Base-by-base conservation (phyloP, 1,140 invertebrate genomes). In the Zelostemma sp. region DNA sequence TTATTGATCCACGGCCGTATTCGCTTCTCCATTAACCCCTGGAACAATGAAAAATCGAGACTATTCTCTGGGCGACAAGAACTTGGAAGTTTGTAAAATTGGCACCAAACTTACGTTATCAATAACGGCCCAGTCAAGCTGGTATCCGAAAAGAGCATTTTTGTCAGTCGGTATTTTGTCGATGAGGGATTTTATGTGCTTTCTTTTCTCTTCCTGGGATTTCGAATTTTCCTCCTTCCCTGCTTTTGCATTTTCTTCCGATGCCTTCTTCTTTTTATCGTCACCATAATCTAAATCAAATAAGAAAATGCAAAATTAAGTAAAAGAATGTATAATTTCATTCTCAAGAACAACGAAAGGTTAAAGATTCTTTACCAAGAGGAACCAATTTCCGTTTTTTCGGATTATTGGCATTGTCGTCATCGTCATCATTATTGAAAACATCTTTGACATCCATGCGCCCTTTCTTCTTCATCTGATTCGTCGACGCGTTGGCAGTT, bases 1-100 rank as follows among this genome's bases (percentile, higher is more conserved):
- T 99, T 99, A 86, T 98, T 98, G 58, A 99, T 97, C 98, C 98
- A 99, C 46, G 97, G 97, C 73, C 96, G 91, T 83, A 99, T 98
- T 80, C 97, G 91, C 80, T 95, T 95, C 83, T 99, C 96, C 95
- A 99, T 98, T 70, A 99, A 86, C 73, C 85, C 84, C 90, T 93
- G 73, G 33, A 80, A 80, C 14, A 25, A 31, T 12, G 16, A 51
- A 56, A 12, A 40, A 21, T 15, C 14, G 40, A 18, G 25, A 1
- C 11, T n/a, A 35, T n/a, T 35, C 33, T 35, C n/a, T n/a, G n/a
- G n/a, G n/a, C n/a, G n/a, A n/a, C n/a, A n/a, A n/a, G n/a, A n/a
- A n/a, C n/a, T n/a, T 35, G 33, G 5, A 35, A 35, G 33, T 35
- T n/a, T 35, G n/a, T 45, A 6, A 50, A 11, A 16, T 53, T 14